Evolutionary conservation across 2,113 vertebrate genomes (phyloP), one percentile per base, ranked within the genome.

Genomic region (Festucalex cinctus): DNA sequence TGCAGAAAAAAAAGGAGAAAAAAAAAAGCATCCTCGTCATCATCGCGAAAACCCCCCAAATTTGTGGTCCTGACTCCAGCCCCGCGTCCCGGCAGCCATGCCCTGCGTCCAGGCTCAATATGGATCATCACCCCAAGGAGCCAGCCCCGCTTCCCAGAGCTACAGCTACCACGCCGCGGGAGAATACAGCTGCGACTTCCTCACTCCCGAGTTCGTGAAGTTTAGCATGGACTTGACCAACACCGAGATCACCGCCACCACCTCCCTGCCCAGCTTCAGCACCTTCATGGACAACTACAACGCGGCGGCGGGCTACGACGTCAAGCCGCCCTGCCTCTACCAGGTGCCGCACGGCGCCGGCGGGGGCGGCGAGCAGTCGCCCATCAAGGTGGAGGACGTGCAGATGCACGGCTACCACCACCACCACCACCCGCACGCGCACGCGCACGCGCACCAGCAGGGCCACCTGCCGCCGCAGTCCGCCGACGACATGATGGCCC

Each of bases 161-260:
- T 99, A 98, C 95, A 93, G 93, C 90, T 98, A 98, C 94, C 96
- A 97, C 93, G 92, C 95, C 82, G 94, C 95, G 82, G 96, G 95
- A 93, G 96, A 98, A 76, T 98, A 97, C 95, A 98, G 95, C 96
- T 98, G 95, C 93, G 97, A 98, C 89, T 99, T 98, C 94, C 83
- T 98, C 87, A 98, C 96, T 63, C 96, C 97, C 68, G 97, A 99
- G 93, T 99, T 98, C 82, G 97, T 98, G 85, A 99, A 99, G 95
- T 99, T 99, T 94, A 98, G 96, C 93, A 99, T 99, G 97, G 97
- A 99, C 94, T 95, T 98, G 91, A 99, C 96, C 94, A 99, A 98
- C 93, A 98, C 97, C 73, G 97, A 99, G 89, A 98, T 99, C 93
- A 95, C 96, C 77, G 95, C 97, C 83, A 98, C 97, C 79, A 98